Base-by-base conservation (phyloP, 1,140 invertebrate species). In the Pantala flavescens region DNA sequence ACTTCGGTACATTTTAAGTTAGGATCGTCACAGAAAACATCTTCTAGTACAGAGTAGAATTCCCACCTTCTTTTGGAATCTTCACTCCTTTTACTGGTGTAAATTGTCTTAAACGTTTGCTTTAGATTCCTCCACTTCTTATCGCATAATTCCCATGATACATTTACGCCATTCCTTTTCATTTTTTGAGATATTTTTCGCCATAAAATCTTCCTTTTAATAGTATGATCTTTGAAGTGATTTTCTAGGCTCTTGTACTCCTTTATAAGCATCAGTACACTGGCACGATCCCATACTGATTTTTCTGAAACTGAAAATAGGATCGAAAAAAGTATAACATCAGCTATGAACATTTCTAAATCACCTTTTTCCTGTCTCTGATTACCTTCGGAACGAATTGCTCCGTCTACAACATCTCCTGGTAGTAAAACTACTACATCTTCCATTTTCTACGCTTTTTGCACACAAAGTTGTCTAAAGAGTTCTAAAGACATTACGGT, bases 41-140 rank as follows among this genome's bases (percentile, higher is more conserved):
- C 24, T 24, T 28, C 42, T 14, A 72, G 21, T n/a, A 28, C 71
- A 12, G 24, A 28, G 28, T 72, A 72, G 12, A 72, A 72, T 72
- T 72, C 71, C 71, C 71, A 72, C 19, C 71, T 24, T 14, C 24
- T 24, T n/a, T 28, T 72, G 19, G 71, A 72, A 19, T n/a, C 28
- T 10, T 72, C 71, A 42, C 5, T 72, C 42, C 71, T 72, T n/a
- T 72, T 72, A 72, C 71, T 72, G n/a, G 71, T 72, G 28, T 42
- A 42, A 28, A 72, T 72, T n/a, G 24, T 24, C 24, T 24, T 72
- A n/a, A 28, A 72, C 11, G 71, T 72, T n/a, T 72, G 24, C 24
- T 72, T 72, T 12, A 72, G 24, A 72, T 72, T 72, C 28, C 71
- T 9, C 71, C 71, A 72, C 24, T 72, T 72, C 24, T 42, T 72